Conservation (phyloP, 2,797 vertebrate species). For the Cheirogaleus major region DNA sequence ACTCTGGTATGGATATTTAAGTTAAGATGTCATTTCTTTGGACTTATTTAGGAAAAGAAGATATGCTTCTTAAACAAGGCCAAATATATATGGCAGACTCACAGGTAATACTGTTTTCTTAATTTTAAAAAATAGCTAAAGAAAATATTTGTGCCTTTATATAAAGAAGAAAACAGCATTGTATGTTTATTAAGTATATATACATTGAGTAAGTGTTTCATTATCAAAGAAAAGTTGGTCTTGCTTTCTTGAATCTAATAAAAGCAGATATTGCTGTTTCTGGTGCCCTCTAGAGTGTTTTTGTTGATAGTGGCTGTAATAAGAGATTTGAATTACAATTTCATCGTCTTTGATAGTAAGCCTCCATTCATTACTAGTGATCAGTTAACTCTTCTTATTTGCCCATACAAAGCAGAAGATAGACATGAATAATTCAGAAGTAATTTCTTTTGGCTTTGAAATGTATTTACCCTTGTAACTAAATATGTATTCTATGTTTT, state of each 20-base stretch:
- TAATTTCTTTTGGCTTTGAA: neutral
- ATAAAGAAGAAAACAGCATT: neutral
- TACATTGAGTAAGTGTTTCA: neutral
- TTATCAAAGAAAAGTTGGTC: neutral
- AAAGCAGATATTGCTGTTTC: neutral
- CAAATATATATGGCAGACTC: conserved; percentile 89
- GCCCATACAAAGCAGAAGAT: neutral
- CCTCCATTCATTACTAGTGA: neutral
- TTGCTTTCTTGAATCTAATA: neutral
- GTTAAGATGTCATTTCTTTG: conserved; percentile 66
- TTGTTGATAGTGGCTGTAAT: neutral
- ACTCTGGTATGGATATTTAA: conserved; percentile 24
- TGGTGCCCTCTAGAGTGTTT: conserved; percentile 70
- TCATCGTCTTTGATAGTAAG: neutral
- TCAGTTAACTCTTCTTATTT: neutral
- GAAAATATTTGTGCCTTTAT: conserved; percentile 17
- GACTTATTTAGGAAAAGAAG: conserved; percentile 93
- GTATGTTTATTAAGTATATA: neutral
- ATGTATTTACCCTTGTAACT: conserved; percentile 9
- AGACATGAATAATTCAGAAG: conserved; percentile 14
- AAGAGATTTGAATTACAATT: neutral
- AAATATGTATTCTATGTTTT: neutral
- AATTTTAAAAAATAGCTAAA: neutral
- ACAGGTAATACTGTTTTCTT: conserved; percentile 87
- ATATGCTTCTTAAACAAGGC: conserved; percentile 90